Base-by-base conservation (phyloP, 2,888 invertebrate genomes). In the Camptogramma bilineatum region DNA sequence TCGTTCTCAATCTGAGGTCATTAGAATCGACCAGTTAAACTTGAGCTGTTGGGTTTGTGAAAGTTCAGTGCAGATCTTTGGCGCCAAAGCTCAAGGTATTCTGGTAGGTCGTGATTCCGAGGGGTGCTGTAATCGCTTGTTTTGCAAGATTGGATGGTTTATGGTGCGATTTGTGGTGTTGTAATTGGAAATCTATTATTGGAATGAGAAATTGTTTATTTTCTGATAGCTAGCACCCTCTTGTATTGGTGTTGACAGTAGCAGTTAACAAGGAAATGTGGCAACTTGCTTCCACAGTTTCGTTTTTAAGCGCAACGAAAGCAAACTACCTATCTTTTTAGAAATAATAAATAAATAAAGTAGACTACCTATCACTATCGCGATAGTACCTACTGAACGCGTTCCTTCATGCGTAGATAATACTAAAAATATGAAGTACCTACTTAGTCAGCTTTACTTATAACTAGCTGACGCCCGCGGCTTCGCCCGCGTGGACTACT, bases 1-100 rank as follows among this genome's bases (percentile, higher is more conserved):
- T 71, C 84, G 62, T 72, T 87, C 76, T 63, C 83, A 88, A 85
- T 86, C 80, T 77, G 69, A 85, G 78, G 77, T 81, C 79, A 83
- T 85, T 83, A 83, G 66, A 17, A 44, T 2, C 1, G 59, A 50
- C 72, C 68, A 71, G 62, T 24, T 13, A 50, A 53, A 2, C 17
- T 46, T 39, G 70, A 70, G 42, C 71, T 57, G 18, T 52, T 44
- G 51, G 9, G 17, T 48, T 9, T 48, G 52, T 28, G 59, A 18
- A 53, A 56, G 24, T 19, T 17, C 18, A 48, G 9, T 56, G 9
- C 28, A 21, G 34, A 39, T 39, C 44, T 64, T 52, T 61, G 46
- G 19, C 9, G 42, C 57, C 19, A 60, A 16, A 50, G 69, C 42
- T 68, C 71, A 31, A 17, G 18, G 17, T 58, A 46, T 46, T 47